phyloP scores from a whole-genome alignment of 1,140 invertebrate species.

The Drosophila ercepeae region DNA sequence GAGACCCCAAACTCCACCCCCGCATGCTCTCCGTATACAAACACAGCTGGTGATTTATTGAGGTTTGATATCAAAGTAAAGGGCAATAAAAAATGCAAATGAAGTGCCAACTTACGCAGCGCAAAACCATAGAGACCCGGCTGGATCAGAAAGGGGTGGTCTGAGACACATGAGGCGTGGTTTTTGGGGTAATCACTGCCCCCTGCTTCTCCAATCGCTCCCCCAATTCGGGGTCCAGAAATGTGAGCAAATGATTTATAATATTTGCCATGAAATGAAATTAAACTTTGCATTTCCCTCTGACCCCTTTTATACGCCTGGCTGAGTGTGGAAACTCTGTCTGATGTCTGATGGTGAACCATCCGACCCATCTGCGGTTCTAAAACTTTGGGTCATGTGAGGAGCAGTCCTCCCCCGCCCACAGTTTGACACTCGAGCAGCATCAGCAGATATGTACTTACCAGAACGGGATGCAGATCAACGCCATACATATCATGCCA shows the following conservation, averaged over 20 bases:
- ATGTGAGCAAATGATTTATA: conserved; percentile 79
- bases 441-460: conserved; percentile 70
- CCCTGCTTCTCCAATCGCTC: not conserved
- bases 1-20: conserved; percentile 10
- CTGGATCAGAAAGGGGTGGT: conserved; percentile 4
- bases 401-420: not conserved
- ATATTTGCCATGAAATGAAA: conserved; percentile 79
- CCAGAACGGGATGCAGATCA: conserved; percentile 90
- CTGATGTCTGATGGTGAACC: conserved; percentile 18
- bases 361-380: conserved; percentile 31
- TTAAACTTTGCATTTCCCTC: conserved; percentile 73
- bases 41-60: conserved; percentile 82
- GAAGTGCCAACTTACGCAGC: conserved; percentile 81
- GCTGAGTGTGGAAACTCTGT: conserved; percentile 12
- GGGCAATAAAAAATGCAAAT: conserved; percentile 83
- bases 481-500: conserved; percentile 99
- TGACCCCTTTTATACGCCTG: conserved; percentile 64
- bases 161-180: conserved; percentile 39
- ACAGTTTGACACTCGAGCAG: conserved; percentile 1
- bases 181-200: conserved; percentile 59
- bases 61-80: conserved; percentile 82
- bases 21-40: conserved; percentile 49
- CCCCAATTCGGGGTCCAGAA: conserved; percentile 24
- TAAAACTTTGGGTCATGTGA: conserved; percentile 3
- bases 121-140: conserved; percentile 44